A percentile compares a stretch with the other conserved stretches of the same genome.
These are phyloP conservation scores for Rousettus madagascariensis DNA, from an alignment of 2,797 vertebrate genomes.

Conservation along the genomic window DNA sequence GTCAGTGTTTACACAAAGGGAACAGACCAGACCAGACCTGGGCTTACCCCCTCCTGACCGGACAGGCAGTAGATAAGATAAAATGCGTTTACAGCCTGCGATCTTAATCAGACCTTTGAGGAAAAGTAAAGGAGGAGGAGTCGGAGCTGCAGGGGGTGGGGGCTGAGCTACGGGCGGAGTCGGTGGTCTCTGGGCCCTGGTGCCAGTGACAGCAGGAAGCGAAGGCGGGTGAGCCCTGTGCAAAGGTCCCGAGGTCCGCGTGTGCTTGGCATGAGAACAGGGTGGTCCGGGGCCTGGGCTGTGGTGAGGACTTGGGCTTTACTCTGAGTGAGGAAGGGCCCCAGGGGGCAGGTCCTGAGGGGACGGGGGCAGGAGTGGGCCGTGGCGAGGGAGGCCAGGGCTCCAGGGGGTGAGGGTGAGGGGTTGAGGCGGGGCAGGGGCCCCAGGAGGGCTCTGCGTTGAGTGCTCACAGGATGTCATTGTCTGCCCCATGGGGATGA, in stretches of 20 bases:
- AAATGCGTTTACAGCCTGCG: background rate
- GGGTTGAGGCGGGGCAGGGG: too few relatives aligned
- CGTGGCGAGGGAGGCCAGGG: too few relatives aligned
- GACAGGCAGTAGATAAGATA: background rate
- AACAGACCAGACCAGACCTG: background rate
- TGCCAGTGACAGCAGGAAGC: background rate
- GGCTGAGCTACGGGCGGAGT: too few relatives aligned
- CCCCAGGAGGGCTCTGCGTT: too few relatives aligned
- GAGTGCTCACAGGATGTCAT: background rate
- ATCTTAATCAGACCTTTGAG: background rate
- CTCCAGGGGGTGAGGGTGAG: too few relatives aligned
- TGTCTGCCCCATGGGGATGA: background rate
- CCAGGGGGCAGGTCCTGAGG: too few relatives aligned
- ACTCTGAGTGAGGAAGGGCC: background rate
- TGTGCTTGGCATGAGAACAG: background rate
- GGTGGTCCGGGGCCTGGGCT: background rate
- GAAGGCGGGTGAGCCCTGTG: background rate
- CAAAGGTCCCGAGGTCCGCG: background rate
- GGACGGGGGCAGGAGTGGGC: too few relatives aligned
- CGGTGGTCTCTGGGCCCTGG: background rate
- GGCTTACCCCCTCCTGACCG: rapidly evolving
- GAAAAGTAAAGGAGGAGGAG: background rate
- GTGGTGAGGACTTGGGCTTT: background rate
- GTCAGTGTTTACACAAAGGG: background rate
- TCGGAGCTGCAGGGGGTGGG: background rate